Percentiles rank a stretch among this genome's conserved stretches.
Evolutionary conservation across 2,113 vertebrate genomes (phyloP).

Genomic region (Notarius quadriscutis): DNA sequence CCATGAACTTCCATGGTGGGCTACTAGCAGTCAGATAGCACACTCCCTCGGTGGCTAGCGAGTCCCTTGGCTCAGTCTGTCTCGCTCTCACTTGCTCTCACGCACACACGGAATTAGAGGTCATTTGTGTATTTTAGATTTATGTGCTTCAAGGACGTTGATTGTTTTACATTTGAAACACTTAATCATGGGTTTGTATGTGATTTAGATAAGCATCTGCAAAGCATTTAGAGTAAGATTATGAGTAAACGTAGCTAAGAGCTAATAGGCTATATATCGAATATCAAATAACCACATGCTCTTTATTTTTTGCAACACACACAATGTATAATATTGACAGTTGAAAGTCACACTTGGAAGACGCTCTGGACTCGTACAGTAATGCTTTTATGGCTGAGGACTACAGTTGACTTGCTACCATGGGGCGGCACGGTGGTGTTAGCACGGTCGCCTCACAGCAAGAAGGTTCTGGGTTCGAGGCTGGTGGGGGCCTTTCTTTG

Average conservation of each 20-base stretch:
- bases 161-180: conserved; percentile 43
- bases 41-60: conserved; percentile 10
- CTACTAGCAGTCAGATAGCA: conserved; percentile 29
- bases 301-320: background rate
- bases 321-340: background rate
- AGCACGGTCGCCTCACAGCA: no score
- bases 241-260: conserved; percentile 29
- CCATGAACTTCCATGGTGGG: conserved; percentile 51
- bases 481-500: no score
- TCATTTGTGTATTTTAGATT: conserved; percentile 30
- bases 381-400: no score
- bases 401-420: no score
- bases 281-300: background rate
- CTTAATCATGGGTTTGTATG: conserved; percentile 23
- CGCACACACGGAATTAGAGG: background rate
- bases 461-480: no score
- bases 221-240: conserved; percentile 19
- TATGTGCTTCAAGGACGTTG: conserved; percentile 34
- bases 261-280: background rate
- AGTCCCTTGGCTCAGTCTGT: conserved; percentile 9
- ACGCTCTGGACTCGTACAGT: no score
- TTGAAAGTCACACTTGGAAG: no score
- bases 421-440: no score
- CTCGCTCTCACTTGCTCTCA: background rate
- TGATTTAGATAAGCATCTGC: conserved; percentile 40